Evolutionary conservation across 2,888 invertebrate genomes (phyloP), one percentile per base, ranked within the genome.

Genomic region (Neria commutata): DNA sequence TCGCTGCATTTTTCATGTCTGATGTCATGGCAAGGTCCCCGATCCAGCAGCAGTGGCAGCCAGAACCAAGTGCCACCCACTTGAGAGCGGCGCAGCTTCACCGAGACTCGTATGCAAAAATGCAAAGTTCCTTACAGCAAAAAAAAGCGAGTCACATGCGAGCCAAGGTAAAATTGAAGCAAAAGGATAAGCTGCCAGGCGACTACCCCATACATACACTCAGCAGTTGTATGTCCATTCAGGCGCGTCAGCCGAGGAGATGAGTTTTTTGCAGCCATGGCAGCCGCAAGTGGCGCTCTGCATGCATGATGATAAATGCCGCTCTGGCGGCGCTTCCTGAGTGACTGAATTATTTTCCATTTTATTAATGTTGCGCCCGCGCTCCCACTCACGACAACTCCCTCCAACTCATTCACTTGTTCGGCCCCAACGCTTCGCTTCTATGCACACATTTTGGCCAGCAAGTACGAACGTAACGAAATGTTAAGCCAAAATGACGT

Each of bases 271-370:
- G 10, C 6, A 24, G 21, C 17, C n/a, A 5, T 23, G 10, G 2
- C 46, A 14, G n/a, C 23, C 23, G 8, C 5, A 5, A 29, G 29
- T 29, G 6, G 5, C 29, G 29, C 29, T 4, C n/a, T 14, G 37
- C 37, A 37, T 37, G n/a, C 37, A 37, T 37, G 37, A 37, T 37
- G n/a, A 37, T 37, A 37, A 37, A 37, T 14, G 8, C 37, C n/a
- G 37, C 37, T 37, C 8, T 3, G n/a, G 37, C n/a, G n/a, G n/a
- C n/a, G 8, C 48, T 25, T 24, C 16, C 48, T 48, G 47, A 45
- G 46, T 53, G 58, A 58, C 53, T 58, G 58, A 53, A 58, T 58
- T 53, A 53, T 58, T 58, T 53, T 53, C 37, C 58, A 58, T 58
- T 57, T 57, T 57, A 57, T 57, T 46, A 47, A 50, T 49, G 37